phyloP scores from a whole-genome alignment of 2,797 vertebrate species.

The Otolemur crassicaudatus region DNA sequence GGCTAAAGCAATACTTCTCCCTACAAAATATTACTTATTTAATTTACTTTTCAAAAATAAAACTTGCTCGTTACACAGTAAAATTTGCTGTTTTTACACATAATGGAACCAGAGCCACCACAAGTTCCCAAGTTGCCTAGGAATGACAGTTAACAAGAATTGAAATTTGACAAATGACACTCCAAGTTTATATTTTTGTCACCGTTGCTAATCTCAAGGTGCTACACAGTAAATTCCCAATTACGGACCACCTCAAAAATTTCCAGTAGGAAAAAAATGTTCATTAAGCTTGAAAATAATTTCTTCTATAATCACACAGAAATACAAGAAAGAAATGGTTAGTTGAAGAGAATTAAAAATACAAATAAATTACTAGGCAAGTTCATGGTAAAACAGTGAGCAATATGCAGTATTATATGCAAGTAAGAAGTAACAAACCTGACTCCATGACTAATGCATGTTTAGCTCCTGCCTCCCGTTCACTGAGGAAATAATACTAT shows the following conservation, averaged over 20 bases:
- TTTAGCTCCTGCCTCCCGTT: not conserved
- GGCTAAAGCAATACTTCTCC: not conserved
- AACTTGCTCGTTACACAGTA: not conserved
- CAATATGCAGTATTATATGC: not conserved
- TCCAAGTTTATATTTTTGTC: not conserved
- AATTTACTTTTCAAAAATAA: constrained; percentile 15
- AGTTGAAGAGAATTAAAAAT: not conserved
- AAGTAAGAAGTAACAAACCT: not conserved
- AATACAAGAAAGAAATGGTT: not conserved
- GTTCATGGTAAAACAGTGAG: not conserved
- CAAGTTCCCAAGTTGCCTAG: not conserved
- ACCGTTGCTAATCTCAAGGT: not conserved
- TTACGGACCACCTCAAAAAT: not conserved
- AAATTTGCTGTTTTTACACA: not conserved
- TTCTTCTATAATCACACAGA: not conserved
- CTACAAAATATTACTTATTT: not conserved
- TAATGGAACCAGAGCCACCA: not conserved
- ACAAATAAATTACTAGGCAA: not conserved
- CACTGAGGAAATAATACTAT: not conserved
- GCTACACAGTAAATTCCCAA: not conserved
- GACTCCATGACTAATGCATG: not conserved
- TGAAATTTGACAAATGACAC: not conserved
- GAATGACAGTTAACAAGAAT: not conserved
- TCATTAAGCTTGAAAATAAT: not conserved
- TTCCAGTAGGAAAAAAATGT: not conserved